phyloP scores from a whole-genome alignment of 37 sponge, comb jelly and placozoan species.

The Chondrilla cf. caribensis region DNA sequence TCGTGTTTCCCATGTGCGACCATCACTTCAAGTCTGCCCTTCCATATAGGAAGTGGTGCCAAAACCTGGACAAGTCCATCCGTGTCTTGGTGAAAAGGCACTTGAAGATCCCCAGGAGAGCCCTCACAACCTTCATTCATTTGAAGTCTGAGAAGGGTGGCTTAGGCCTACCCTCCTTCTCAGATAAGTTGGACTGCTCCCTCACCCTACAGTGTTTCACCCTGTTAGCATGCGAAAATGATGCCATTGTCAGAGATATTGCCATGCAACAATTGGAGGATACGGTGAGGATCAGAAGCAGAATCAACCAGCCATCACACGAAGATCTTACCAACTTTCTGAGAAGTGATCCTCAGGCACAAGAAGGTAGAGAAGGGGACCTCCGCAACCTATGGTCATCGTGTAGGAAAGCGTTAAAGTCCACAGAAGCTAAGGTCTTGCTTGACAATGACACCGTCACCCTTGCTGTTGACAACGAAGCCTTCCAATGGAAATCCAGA shows the following conservation, averaged over 20 bases:
- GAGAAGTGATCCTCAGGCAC: neutral
- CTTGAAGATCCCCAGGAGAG: neutral
- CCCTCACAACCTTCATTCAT: neutral
- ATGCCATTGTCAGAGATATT: neutral
- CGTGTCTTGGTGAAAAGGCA: neutral
- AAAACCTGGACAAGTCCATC: neutral
- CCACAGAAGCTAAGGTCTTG: neutral
- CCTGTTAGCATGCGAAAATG: neutral
- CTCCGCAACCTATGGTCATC: neutral
- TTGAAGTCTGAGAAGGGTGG: conserved; percentile 3
- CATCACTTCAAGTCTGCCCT: neutral
- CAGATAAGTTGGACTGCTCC: conserved; percentile 18
- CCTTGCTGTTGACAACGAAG: neutral
- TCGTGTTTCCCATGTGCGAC: conserved; percentile 21
- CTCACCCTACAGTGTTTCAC: neutral
- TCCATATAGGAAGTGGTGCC: conserved; percentile 19
- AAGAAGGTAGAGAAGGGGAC: neutral
- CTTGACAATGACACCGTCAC: neutral
- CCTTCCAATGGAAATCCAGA: neutral
- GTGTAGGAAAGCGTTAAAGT: neutral
- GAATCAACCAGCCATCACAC: neutral
- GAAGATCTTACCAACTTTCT: neutral
- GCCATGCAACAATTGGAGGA: neutral
- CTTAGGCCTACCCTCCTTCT: conserved; percentile 32
- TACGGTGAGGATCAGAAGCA: neutral